Conservation (phyloP, 2,888 invertebrate species). For the Agriopis leucophaearia region DNA sequence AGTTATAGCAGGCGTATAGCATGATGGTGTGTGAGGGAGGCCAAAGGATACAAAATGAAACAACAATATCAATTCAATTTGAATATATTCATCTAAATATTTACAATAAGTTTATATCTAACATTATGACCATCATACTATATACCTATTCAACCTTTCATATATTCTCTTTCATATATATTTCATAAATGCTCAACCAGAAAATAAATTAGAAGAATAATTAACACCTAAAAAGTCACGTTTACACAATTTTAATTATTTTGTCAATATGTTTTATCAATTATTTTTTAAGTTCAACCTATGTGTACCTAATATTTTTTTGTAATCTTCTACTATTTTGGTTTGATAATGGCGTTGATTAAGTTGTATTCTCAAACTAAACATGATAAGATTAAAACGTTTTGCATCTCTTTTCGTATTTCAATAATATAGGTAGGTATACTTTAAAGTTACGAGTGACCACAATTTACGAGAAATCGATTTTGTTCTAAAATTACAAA, state of each 20-base stretch:
- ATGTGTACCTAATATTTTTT: background rate
- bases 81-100: constrained; percentile 72
- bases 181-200: constrained; percentile 22
- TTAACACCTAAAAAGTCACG: background rate
- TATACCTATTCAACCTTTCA: constrained; percentile 56
- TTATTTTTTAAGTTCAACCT: too few species aligned
- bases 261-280: too few species aligned
- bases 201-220: background rate
- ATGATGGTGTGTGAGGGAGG: constrained; percentile 73
- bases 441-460: too few species aligned
- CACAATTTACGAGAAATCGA: too few species aligned
- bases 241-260: background rate
- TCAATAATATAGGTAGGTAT: background rate
- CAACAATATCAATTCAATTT: constrained; percentile 63
- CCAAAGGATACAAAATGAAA: constrained; percentile 74
- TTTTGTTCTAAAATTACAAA: too few species aligned
- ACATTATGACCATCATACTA: constrained; percentile 81
- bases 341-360: constrained; percentile 6
- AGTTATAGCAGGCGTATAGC: constrained; percentile 63
- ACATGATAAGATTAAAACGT: background rate
- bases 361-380: background rate
- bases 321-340: background rate
- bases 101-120: constrained; percentile 59
- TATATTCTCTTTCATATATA: constrained; percentile 24
- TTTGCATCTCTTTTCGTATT: background rate